phyloP scores from a whole-genome alignment of 2,113 vertebrate species.

The Arvicanthis niloticus region DNA sequence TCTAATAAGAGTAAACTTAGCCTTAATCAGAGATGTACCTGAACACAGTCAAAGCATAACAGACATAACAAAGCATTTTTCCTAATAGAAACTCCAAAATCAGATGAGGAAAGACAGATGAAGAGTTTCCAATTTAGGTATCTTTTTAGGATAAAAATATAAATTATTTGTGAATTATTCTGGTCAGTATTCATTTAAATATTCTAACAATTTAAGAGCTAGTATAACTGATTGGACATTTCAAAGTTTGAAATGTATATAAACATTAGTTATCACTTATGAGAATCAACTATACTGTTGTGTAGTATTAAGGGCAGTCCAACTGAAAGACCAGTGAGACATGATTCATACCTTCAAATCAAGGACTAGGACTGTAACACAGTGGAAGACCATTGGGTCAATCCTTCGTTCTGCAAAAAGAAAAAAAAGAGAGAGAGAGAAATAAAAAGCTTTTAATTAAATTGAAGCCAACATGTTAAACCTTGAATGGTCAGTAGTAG shows the following conservation, averaged over 20 bases:
- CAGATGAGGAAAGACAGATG: neutral
- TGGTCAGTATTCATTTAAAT: neutral
- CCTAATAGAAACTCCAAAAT: neutral
- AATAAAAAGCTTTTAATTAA: neutral
- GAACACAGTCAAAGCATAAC: neutral
- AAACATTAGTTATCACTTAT: neutral
- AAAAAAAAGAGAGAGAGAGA: neutral
- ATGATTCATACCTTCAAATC: neutral
- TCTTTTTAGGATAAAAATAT: neutral
- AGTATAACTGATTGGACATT: neutral
- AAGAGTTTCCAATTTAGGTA: neutral
- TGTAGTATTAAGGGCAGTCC: neutral
- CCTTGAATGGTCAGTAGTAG: neutral
- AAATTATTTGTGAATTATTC: neutral
- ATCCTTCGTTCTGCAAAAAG: neutral
- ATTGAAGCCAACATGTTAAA: neutral
- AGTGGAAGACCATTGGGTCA: neutral
- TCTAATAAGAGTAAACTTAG: neutral
- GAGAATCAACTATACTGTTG: neutral
- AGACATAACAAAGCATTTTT: neutral
- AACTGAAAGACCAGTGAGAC: neutral
- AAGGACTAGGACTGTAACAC: neutral
- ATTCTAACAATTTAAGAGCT: neutral
- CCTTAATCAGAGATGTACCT: neutral
- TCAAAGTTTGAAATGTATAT: neutral